A percentile compares a stretch with the other conserved stretches of the same genome.
phyloP scores from a whole-genome alignment of 2,888 invertebrate species.

The Sympetrum striolatum region DNA sequence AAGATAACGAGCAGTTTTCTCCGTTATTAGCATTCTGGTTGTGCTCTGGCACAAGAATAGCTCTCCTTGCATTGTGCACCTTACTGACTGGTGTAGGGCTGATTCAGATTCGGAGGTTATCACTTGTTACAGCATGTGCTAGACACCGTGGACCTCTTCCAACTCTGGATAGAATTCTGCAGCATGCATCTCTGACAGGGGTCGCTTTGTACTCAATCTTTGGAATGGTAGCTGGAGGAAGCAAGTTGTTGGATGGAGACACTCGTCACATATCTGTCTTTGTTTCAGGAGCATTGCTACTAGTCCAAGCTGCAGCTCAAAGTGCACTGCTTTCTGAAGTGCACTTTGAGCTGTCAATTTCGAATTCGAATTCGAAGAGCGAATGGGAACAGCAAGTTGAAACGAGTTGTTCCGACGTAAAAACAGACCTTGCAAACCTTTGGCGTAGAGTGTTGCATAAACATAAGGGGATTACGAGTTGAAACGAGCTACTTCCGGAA shows the following conservation, averaged over 20 bases:
- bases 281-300: conserved; percentile 59
- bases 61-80: conserved; percentile 59
- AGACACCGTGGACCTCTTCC: conserved; percentile 50
- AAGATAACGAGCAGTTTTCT: conserved; percentile 62
- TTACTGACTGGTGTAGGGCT: conserved; percentile 60
- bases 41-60: conserved; percentile 60
- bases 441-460: no score
- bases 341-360: conserved; percentile 60
- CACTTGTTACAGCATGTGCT: conserved; percentile 55
- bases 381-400: no score
- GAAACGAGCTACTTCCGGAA: no score
- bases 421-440: no score
- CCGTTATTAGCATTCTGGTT: conserved; percentile 62
- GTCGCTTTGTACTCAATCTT: conserved; percentile 62
- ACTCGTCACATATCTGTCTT: conserved; percentile 59
- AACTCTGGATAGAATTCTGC: conserved; percentile 59
- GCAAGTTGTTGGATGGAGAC: conserved; percentile 54
- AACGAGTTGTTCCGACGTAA: no score
- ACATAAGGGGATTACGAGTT: no score
- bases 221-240: conserved; percentile 59
- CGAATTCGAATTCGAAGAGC: no score
- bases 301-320: conserved; percentile 61
- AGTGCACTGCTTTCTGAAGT: conserved; percentile 62
- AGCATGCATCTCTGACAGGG: conserved; percentile 60
- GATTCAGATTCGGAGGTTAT: conserved; percentile 59